Conservation (phyloP, 2,888 invertebrate species). For the Gryllus longicercus region DNA sequence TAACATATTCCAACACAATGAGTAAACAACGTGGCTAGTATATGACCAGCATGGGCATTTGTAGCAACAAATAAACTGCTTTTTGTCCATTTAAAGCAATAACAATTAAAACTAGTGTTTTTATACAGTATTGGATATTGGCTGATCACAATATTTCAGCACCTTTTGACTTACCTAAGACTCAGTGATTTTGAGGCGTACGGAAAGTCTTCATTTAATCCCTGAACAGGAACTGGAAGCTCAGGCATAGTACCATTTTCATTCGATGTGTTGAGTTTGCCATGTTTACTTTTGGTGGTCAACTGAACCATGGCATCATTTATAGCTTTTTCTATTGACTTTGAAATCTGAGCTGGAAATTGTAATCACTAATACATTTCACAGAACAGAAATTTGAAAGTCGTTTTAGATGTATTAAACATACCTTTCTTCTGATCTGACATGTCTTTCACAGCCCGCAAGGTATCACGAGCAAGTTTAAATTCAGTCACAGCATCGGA, state of each 20-base stretch:
- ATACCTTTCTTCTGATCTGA: not conserved
- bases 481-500: conserved; percentile 45
- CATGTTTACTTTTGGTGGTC: not conserved
- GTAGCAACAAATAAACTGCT: too few relatives aligned
- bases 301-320: not conserved
- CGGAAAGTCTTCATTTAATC: conserved; percentile 53
- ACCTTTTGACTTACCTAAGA: conserved; percentile 21
- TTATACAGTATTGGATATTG: not conserved
- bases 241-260: not conserved
- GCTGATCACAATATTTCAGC: not conserved
- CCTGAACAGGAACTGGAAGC: conserved; percentile 41
- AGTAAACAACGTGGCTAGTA: too few relatives aligned
- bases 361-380: not conserved
- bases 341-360: not conserved
- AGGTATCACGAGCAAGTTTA: conserved; percentile 25
- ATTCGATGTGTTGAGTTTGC: not conserved
- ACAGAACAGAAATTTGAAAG: not conserved
- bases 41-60: too few relatives aligned
- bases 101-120: not conserved
- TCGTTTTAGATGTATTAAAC: not conserved
- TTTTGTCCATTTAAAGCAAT: not conserved
- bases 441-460: not conserved
- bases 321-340: not conserved
- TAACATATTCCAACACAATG: too few relatives aligned
- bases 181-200: conserved; percentile 52